These are phyloP conservation scores for Drosophila tristis DNA, from an alignment of 1,140 invertebrate species.

Conservation along the genomic window DNA sequence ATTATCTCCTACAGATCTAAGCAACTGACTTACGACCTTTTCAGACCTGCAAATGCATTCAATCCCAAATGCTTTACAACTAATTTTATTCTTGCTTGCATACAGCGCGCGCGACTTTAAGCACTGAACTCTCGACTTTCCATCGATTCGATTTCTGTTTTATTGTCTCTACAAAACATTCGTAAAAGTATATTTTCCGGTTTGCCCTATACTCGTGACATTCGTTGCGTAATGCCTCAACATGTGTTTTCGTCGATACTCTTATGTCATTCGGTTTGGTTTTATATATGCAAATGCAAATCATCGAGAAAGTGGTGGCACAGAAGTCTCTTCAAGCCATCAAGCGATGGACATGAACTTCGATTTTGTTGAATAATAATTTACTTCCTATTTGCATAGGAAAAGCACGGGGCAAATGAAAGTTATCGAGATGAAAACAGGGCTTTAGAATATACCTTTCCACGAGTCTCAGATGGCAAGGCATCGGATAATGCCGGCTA, in stretches of 20 bases:
- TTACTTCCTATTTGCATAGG: neutral
- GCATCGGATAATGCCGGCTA: neutral
- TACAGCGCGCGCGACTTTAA: neutral
- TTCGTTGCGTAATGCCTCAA: conserved; percentile 22
- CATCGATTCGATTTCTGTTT: conserved; percentile 3
- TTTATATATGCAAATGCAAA: conserved; percentile 37
- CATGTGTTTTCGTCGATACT: neutral
- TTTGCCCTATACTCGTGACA: neutral
- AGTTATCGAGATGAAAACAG: too few relatives aligned
- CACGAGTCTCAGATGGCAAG: neutral
- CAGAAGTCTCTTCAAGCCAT: conserved; percentile 28
- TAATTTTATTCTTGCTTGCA: neutral
- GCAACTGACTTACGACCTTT: too few relatives aligned
- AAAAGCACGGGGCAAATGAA: too few relatives aligned
- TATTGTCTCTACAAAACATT: conserved; percentile 3
- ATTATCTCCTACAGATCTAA: too few relatives aligned
- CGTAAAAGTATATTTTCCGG: conserved; percentile 16
- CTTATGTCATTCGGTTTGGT: conserved; percentile 31
- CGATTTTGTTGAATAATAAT: conserved; percentile 31
- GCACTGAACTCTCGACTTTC: neutral
- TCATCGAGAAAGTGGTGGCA: conserved; percentile 31
- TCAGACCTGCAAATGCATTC: neutral
- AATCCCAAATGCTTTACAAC: too few relatives aligned
- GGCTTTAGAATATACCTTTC: too few relatives aligned
- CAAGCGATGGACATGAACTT: conserved; percentile 29